Percentiles rank a stretch among this genome's conserved stretches.
Evolutionary conservation across 2,113 vertebrate species (phyloP).

Genomic region (Mobula hypostoma): DNA sequence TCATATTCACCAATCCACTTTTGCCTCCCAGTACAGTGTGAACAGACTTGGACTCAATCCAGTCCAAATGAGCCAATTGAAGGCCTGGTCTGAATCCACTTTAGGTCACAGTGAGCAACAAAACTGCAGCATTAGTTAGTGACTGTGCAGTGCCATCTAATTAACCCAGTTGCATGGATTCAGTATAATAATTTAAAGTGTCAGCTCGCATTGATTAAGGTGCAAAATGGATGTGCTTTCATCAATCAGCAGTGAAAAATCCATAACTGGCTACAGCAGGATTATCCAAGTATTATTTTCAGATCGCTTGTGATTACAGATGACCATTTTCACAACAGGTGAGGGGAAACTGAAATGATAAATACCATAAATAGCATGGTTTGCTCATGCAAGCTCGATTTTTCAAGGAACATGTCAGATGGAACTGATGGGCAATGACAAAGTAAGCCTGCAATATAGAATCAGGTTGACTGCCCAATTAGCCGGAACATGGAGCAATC

Average conservation of each 20-base stretch:
- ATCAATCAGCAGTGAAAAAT: slow-evolving; percentile 34
- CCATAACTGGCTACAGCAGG: slow-evolving; percentile 24
- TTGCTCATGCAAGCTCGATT: slow-evolving; percentile 10
- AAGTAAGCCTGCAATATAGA: neutral
- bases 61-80: neutral
- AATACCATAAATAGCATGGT: neutral
- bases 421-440: slow-evolving; percentile 31
- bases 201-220: slow-evolving; percentile 33
- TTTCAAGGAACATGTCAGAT: slow-evolving; percentile 17
- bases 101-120: neutral
- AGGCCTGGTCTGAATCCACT: neutral
- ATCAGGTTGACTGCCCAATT: slow-evolving; percentile 2
- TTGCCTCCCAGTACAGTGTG: neutral
- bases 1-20: neutral
- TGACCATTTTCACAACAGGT: slow-evolving; percentile 25
- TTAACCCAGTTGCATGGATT: slow-evolving; percentile 15
- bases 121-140: neutral
- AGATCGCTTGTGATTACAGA: slow-evolving; percentile 30
- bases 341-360: slow-evolving; percentile 23
- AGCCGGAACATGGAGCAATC: slow-evolving; percentile 25
- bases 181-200: slow-evolving; percentile 28
- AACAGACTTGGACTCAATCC: neutral
- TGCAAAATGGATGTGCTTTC: slow-evolving; percentile 18
- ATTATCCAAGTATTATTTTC: slow-evolving; percentile 29
- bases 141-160: slow-evolving; percentile 13